phyloP scores from a whole-genome alignment of 2,113 vertebrate species.

The Chloropsis cyanopogon region DNA sequence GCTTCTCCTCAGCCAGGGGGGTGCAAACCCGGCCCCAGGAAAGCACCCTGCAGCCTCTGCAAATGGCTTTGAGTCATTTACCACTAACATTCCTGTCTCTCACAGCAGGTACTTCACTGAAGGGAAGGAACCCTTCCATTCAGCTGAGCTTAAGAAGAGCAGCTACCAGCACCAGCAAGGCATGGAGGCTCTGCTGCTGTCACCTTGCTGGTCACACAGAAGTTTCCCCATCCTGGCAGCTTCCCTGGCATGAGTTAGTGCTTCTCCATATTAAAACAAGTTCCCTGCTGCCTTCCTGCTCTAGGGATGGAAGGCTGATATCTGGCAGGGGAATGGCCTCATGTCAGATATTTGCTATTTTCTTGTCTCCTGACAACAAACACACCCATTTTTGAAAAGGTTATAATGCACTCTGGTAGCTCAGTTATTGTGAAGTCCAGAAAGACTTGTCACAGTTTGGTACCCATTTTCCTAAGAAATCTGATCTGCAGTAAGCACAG shows the following conservation, averaged over 20 bases:
- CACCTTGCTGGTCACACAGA: background rate
- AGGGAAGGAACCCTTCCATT: background rate
- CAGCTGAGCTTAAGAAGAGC: background rate
- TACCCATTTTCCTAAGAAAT: background rate
- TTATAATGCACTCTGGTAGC: background rate
- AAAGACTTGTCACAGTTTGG: background rate
- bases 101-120: background rate
- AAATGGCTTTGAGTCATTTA: background rate
- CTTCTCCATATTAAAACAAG: background rate
- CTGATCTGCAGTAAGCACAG: background rate
- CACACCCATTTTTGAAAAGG: background rate
- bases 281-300: background rate
- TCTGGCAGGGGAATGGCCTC: background rate
- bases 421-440: background rate
- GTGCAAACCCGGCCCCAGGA: background rate
- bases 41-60: background rate
- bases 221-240: background rate
- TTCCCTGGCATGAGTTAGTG: background rate
- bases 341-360: background rate
- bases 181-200: background rate
- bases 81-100: background rate
- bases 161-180: background rate
- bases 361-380: background rate
- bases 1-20: fast-evolving
- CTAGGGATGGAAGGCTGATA: background rate